These are phyloP conservation scores for Crioceris asparagi DNA, from an alignment of 2,888 invertebrate genomes.

Conservation along the genomic window DNA sequence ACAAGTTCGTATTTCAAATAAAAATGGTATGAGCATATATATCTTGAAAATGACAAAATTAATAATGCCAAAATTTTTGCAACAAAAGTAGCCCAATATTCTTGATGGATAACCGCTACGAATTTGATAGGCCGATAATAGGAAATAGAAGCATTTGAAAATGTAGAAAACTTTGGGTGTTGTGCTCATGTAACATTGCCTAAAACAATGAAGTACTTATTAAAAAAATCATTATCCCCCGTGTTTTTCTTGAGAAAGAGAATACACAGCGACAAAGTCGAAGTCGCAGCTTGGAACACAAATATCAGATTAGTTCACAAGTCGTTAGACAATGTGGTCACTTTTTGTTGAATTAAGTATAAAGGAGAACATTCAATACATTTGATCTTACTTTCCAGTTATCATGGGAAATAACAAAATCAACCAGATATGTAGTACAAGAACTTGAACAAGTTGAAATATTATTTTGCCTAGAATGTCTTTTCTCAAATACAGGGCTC, in stretches of 20 bases:
- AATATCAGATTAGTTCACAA: too few relatives aligned
- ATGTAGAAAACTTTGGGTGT: background rate
- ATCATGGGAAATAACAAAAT: background rate
- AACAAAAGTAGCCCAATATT: background rate
- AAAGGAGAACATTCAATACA: too few relatives aligned
- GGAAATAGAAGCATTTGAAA: background rate
- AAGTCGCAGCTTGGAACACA: too few relatives aligned
- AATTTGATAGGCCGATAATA: background rate
- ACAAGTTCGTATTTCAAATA: background rate
- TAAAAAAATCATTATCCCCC: too few relatives aligned
- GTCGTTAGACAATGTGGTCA: too few relatives aligned
- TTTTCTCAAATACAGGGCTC: background rate
- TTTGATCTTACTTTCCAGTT: too few relatives aligned
- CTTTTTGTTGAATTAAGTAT: too few relatives aligned
- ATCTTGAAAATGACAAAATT: background rate
- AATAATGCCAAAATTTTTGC: background rate
- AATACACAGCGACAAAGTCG: too few relatives aligned
- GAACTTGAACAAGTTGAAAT: background rate
- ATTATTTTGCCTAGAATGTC: background rate
- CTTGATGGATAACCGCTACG: background rate
- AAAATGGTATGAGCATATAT: background rate
- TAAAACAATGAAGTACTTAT: too few relatives aligned
- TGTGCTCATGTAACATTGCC: too few relatives aligned
- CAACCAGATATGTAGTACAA: background rate
- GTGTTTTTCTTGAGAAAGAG: too few relatives aligned